Evolutionary conservation across 1,140 invertebrate species (phyloP), one percentile per base, ranked within the genome.

Genomic region (Drosophila yakuba): DNA sequence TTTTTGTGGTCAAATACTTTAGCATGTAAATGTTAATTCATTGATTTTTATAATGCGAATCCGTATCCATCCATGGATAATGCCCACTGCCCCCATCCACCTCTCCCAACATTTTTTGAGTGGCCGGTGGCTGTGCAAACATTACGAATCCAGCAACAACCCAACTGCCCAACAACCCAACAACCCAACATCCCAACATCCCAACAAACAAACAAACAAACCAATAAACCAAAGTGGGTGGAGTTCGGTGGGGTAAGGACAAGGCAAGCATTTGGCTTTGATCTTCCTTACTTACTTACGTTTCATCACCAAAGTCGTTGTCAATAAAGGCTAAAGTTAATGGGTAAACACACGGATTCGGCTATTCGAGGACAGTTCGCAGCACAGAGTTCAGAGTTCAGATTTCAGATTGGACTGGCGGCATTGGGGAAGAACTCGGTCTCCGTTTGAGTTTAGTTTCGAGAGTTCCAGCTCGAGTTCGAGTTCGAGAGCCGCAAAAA

Each of bases 1-100:
- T 88, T 88, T 88, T 88, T 88, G 84, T 88, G 84, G 84, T 88
- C 84, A 89, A 88, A 88, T 88, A 84, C 84, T 88, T 89, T 63
- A 78, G 73, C 80, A 84, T 88, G 84, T 84, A 89, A 88, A 88
- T 89, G 83, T 83, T 88, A 88, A 89, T 88, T 89, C 84, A 88
- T 88, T 88, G 84, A 88, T 88, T 88, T 88, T 89, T 88, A 83
- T 89, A 80, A 88, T 88, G 84, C 72, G 69, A 69, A 67, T 52
- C 68, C 71, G 55, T 72, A 67, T 52, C 68, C 71, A 56, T 72
- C 78, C 80, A 79, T 59, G 80, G 47, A 28, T 23, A 12, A 45
- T 43, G n/a, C 43, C 43, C 8, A 10, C 41, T 15, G 15, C 2
- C 15, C 41, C 0, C 7, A 20, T 2, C 11, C 10, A 3, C 43